Base-by-base conservation (phyloP, 2,113 vertebrate species). In the Sinocyclocheilus rhinocerous region DNA sequence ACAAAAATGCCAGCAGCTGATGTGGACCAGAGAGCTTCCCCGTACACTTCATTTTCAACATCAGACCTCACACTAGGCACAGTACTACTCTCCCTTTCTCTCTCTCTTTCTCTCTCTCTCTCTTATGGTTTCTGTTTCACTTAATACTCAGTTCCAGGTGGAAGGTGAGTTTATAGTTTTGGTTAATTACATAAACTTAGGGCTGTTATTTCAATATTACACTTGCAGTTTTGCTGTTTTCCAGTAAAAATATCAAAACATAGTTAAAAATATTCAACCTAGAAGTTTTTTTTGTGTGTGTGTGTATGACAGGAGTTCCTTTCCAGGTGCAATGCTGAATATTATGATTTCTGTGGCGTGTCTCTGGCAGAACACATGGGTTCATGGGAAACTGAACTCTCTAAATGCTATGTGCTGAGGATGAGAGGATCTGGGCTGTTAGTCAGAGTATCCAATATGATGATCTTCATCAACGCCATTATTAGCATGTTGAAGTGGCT, bases 1-100 rank as follows among this genome's bases (percentile, higher is more conserved):
- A 95, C 93, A 94, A 95, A 95, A 95, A 95, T 95, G 94, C 92
- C 92, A 94, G 93, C 92, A 94, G 93, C 94, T 93, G 93, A 93
- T 94, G 93, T 93, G 94, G 91, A 92, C 93, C 92, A 91, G 92
- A 94, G 92, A 93, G 94, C 90, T 92, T 92, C 92, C 91, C 91
- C 94, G 93, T 95, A 93, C 93, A 93, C 94, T 89, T 94, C 92
- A 94, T 92, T 93, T 91, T 95, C 94, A 94, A 95, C 93, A 92
- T 91, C 92, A 92, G 85, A 92, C 91, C 92, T 93, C 91, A 93
- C 91, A 90, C 93, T 89, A 89, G 86, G 90, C 93, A 87, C 91
- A 90, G 90, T 65, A 57, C 39, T 67, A 6, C 2, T 29, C 57
- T 76, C 67, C 65, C 42, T 73, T 10, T 36, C 45, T 69, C 26